A percentile compares a stretch with the other conserved stretches of the same genome.
phyloP scores from a whole-genome alignment of 37 sponge, comb jelly and placozoan genomes.

The Halisarca cf. caerulea region DNA sequence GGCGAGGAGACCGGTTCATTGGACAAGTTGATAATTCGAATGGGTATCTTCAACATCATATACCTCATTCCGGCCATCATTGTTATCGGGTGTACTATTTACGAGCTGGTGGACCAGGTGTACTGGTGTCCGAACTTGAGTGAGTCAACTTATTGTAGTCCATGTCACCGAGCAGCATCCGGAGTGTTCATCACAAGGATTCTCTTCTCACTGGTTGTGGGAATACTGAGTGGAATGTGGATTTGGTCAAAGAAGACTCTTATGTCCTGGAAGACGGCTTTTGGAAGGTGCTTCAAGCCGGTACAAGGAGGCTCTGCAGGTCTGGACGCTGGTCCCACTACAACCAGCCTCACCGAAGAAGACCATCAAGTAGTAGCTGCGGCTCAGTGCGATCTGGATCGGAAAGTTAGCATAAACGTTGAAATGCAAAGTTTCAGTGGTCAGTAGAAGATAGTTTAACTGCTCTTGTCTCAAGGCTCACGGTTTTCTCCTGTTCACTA shows the following conservation, averaged over 20 bases:
- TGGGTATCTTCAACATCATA: conserved; percentile 82
- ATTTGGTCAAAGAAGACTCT: conserved; percentile 91
- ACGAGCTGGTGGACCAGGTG: conserved; percentile 59
- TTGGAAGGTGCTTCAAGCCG: background rate
- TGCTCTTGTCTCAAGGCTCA: no score
- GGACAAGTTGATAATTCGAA: conserved; percentile 88
- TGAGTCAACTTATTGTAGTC: conserved; percentile 19
- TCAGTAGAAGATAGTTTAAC: no score
- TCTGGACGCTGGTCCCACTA: background rate
- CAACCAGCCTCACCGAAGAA: background rate
- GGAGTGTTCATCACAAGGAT: conserved; percentile 61
- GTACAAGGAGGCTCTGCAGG: no score
- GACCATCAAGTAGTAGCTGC: no score
- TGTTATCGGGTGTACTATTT: conserved; percentile 70
- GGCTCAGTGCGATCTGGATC: no score
- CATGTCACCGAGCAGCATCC: conserved; percentile 31
- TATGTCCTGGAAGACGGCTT: conserved; percentile 53
- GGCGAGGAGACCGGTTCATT: conserved; percentile 69
- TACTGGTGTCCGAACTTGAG: conserved; percentile 35
- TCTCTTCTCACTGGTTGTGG: conserved; percentile 75
- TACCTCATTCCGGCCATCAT: conserved; percentile 84
- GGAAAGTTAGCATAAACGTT: no score
- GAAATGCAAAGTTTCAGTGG: no score
- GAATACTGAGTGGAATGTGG: conserved; percentile 80
- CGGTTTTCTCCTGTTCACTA: no score